Percentiles rank a stretch among this genome's conserved stretches.
phyloP scores from a whole-genome alignment of 1,140 invertebrate genomes.

The Cherax quadricarinatus region DNA sequence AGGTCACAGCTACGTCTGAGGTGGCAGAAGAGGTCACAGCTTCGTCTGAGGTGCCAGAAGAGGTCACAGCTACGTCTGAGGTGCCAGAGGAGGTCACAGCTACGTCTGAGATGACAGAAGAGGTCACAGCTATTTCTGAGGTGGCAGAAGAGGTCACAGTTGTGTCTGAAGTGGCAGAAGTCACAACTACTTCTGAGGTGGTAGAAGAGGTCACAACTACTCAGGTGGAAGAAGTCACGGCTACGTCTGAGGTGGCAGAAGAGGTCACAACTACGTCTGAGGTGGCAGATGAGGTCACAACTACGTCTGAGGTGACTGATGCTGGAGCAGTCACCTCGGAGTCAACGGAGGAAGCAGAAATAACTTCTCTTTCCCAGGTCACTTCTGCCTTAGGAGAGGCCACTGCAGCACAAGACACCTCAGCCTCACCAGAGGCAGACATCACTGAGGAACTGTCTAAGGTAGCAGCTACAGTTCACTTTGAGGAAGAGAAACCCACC shows the following conservation, averaged over 20 bases:
- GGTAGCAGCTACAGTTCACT: not conserved
- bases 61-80: no score
- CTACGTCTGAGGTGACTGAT: not conserved
- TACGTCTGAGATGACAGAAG: not conserved
- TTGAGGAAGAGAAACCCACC: not conserved
- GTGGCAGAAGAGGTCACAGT: no score
- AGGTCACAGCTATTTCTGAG: not conserved
- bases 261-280: not conserved
- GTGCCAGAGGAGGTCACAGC: no score
- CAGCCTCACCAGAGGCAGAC: not conserved
- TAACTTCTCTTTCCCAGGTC: not conserved
- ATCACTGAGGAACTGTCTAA: not conserved
- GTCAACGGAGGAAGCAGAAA: not conserved
- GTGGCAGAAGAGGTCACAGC: no score
- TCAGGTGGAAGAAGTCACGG: not conserved
- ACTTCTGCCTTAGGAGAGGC: constrained; percentile 6
- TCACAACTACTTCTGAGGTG: not conserved
- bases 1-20: no score
- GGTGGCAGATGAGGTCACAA: not conserved
- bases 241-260: not conserved
- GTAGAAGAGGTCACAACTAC: not conserved
- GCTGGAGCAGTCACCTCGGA: no score
- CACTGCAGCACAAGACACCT: not conserved
- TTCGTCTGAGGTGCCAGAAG: no score
- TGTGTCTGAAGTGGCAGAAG: no score